A percentile compares a stretch with the other conserved stretches of the same genome.
Evolutionary conservation across 2,113 vertebrate genomes (phyloP).

Genomic region (Glareola pratincola): DNA sequence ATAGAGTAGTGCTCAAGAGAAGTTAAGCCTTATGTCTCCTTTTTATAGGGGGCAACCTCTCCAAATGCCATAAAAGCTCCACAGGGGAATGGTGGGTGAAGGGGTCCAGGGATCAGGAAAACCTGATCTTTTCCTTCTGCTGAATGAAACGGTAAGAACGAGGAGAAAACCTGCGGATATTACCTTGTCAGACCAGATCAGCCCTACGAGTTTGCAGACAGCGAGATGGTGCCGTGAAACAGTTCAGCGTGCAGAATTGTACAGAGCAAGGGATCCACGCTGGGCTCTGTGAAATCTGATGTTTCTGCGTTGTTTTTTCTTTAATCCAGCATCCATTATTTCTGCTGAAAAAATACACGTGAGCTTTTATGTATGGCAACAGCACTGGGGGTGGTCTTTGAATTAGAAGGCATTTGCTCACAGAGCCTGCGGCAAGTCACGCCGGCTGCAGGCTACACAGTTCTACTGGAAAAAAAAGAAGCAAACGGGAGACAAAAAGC

Average conservation of each 20-base stretch:
- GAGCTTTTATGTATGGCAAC: neutral
- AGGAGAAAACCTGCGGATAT: neutral
- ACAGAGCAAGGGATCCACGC: neutral
- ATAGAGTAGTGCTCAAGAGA: neutral
- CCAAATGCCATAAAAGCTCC: neutral
- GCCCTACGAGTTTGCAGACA: neutral
- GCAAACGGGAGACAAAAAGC: neutral
- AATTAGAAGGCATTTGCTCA: neutral
- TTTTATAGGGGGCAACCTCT: neutral
- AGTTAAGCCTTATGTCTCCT: neutral
- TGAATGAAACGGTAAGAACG: neutral
- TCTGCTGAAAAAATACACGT: neutral
- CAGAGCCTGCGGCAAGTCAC: neutral
- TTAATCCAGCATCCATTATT: neutral
- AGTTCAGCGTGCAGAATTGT: neutral
- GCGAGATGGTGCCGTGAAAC: neutral
- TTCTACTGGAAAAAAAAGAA: neutral
- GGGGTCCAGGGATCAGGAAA: neutral
- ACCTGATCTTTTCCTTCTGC: neutral
- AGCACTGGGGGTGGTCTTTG: neutral
- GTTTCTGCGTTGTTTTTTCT: constrained; percentile 8
- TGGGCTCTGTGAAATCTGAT: constrained; percentile 7
- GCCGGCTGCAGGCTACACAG: neutral
- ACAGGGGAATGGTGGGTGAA: neutral
- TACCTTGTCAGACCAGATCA: neutral